Evolutionary conservation across 2,888 invertebrate genomes (phyloP), one percentile per base, ranked within the genome.

Genomic region (Ypsolopha scabrella): DNA sequence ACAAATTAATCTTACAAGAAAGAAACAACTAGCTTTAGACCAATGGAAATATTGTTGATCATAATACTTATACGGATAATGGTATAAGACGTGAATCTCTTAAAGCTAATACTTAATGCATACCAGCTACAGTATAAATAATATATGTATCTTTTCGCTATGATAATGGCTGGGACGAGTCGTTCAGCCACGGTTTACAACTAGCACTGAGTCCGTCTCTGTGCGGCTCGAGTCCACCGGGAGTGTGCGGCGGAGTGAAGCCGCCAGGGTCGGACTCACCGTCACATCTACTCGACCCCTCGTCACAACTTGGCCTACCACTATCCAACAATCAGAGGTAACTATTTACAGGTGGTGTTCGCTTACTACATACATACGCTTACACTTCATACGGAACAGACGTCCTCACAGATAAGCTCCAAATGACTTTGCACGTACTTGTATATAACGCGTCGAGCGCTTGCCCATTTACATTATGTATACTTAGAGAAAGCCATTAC

Each of bases 21-120:
- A 64, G 61, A 62, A 80, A 63, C 67, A 70, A 68, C 72, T 76
- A 77, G 55, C 59, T 65, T 74, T 78, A 67, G 77, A 78, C 79
- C 80, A 79, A 80, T 82, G 82, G 82, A 82, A 83, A 85, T 81
- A 80, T 75, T 77, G 69, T 80, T 79, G 78, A 80, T 81, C 78
- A 73, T 81, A 81, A 80, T 82, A 81, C 82, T 83, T 82, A 83
- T 77, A 80, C 75, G 63, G 74, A 71, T 77, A 81, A 75, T 76
- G 78, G 80, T 83, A 80, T 80, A 80, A 81, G 82, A 77, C 62
- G 72, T 77, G 72, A 79, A 79, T 79, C 73, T 77, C 78, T 80
- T 82, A 82, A 55, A 34, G 49, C 72, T 77, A 76, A 70, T 67
- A 73, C 75, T 75, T 79, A 78, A 64, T 61, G 67, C 71, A 73